A percentile compares a stretch with the other conserved stretches of the same genome.
These are phyloP conservation scores for Ciconia nigra DNA, from an alignment of 2,797 vertebrate genomes.

Conservation along the genomic window DNA sequence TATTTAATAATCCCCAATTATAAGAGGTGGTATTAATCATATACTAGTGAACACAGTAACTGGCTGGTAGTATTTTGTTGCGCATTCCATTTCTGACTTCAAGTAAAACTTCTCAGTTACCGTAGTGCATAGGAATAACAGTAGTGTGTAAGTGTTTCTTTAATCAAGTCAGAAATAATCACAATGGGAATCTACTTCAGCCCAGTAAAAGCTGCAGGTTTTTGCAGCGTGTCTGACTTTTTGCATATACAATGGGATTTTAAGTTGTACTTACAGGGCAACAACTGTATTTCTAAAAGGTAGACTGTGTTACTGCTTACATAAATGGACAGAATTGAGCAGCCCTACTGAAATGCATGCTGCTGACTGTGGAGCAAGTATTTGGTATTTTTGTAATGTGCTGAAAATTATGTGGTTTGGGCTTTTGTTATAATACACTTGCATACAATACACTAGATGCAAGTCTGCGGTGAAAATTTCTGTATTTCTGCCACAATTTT, in stretches of 20 bases:
- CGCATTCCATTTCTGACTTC: not conserved
- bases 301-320: not conserved
- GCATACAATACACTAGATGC: not conserved
- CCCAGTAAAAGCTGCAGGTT: not conserved
- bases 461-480: not conserved
- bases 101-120: not conserved
- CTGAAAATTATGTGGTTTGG: not conserved
- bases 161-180: not conserved
- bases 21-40: not conserved
- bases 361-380: not conserved
- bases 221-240: not conserved
- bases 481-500: not conserved
- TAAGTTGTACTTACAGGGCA: not conserved
- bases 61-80: not conserved
- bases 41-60: not conserved
- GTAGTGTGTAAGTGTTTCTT: not conserved
- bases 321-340: not conserved
- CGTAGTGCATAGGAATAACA: not conserved
- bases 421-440: not conserved
- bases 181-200: not conserved
- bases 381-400: not conserved
- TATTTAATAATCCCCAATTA: not conserved
- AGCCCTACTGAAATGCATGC: not conserved
- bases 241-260: not conserved
- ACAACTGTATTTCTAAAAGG: not conserved